These are phyloP conservation scores for Speoplatyrhinus poulsoni DNA, from an alignment of 2,113 vertebrate species.

Conservation along the genomic window DNA sequence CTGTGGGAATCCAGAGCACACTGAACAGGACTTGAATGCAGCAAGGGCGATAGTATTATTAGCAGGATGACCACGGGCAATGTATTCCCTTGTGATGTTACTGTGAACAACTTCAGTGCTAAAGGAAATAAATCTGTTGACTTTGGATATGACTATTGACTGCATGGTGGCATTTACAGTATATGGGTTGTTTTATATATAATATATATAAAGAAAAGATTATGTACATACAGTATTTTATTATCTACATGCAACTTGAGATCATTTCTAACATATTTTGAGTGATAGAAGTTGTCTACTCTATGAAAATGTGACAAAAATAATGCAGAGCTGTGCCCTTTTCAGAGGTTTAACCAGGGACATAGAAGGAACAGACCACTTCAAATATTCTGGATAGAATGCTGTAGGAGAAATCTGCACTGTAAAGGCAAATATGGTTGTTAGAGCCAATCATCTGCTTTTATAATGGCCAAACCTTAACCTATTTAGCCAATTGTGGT, in stretches of 20 bases:
- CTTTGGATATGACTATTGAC: slow-evolving; percentile 64
- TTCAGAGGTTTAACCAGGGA: too few relatives aligned
- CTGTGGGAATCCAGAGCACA: slow-evolving; percentile 79
- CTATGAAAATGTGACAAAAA: neutral
- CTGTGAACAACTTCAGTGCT: slow-evolving; percentile 95
- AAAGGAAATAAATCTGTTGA: slow-evolving; percentile 96
- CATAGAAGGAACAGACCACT: too few relatives aligned
- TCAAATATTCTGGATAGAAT: too few relatives aligned
- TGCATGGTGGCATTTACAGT: neutral
- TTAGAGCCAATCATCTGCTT: too few relatives aligned
- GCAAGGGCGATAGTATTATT: slow-evolving; percentile 61
- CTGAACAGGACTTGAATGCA: slow-evolving; percentile 61
- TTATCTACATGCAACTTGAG: neutral
- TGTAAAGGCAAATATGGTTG: too few relatives aligned
- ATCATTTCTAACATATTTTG: neutral
- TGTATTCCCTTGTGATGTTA: slow-evolving; percentile 90
- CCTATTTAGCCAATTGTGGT: too few relatives aligned
- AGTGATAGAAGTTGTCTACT: too few relatives aligned
- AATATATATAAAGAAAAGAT: slow-evolving; percentile 14
- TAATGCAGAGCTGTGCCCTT: neutral
- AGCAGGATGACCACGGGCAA: slow-evolving; percentile 82
- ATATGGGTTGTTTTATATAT: neutral
- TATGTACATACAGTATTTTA: slow-evolving; percentile 7
- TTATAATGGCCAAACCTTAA: too few relatives aligned
- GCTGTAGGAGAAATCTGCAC: too few relatives aligned